A percentile compares a stretch with the other conserved stretches of the same genome.
These are phyloP conservation scores for Kryptolebias ocellatus DNA, from an alignment of 2,797 vertebrate species.

Conservation along the genomic window DNA sequence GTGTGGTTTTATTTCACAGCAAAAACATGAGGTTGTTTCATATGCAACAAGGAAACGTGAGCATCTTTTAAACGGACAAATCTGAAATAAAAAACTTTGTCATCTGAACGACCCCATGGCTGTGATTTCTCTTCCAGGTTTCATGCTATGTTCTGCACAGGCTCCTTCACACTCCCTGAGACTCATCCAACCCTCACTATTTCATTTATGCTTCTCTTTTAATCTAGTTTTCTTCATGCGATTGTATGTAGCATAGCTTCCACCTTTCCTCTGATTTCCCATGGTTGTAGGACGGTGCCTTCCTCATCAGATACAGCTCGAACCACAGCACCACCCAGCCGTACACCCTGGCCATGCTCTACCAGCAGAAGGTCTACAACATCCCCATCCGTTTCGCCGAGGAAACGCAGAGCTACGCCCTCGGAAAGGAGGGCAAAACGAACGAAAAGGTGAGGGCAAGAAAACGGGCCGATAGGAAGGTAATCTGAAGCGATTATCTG, in stretches of 20 bases:
- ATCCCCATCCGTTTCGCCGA: constrained; percentile 80
- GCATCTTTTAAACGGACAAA: too few relatives aligned
- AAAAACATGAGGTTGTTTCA: background rate
- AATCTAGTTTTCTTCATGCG: background rate
- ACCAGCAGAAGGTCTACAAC: constrained; percentile 82
- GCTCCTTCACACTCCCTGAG: too few relatives aligned
- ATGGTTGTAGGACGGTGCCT: constrained; percentile 78
- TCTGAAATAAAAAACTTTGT: too few relatives aligned
- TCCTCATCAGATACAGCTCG: constrained; percentile 80
- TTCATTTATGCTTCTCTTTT: background rate
- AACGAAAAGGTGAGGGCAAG: constrained; percentile 76
- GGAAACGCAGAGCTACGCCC: constrained; percentile 69
- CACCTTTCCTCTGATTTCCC: background rate
- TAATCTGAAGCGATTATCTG: background rate
- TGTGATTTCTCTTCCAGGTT: too few relatives aligned
- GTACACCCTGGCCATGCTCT: constrained; percentile 82
- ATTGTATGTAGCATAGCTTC: background rate
- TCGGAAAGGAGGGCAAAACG: constrained; percentile 84
- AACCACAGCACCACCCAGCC: constrained; percentile 75
- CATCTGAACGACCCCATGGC: too few relatives aligned
- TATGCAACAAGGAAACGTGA: background rate
- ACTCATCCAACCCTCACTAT: too few relatives aligned
- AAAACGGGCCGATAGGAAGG: background rate
- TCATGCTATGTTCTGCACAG: too few relatives aligned
- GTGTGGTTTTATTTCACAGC: too few relatives aligned